Conservation (phyloP, 1,140 invertebrate genomes). For the Brachionus rubens region DNA sequence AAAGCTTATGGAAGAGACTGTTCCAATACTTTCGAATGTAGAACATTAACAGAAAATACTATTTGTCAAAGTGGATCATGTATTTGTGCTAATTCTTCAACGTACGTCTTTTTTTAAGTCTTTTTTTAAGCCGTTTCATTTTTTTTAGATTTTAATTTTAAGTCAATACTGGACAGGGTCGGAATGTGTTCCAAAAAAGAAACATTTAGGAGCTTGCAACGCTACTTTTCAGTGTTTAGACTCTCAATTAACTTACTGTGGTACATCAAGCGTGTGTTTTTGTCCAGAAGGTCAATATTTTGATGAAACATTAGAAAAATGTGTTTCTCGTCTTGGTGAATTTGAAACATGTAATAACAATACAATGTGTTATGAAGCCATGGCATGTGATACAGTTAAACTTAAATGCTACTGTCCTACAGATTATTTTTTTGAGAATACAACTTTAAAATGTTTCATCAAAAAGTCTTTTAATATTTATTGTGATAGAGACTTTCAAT, state of each 20-base stretch:
- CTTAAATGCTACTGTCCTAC: not conserved
- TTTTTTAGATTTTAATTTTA: not conserved
- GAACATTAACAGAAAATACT: no score
- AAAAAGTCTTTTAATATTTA: no score
- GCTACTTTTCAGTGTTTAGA: not conserved
- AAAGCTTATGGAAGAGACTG: not conserved
- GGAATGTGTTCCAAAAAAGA: not conserved
- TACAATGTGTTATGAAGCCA: not conserved
- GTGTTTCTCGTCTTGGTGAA: not conserved
- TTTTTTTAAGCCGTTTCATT: no score
- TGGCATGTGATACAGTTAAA: not conserved
- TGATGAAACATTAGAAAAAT: not conserved
- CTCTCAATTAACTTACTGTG: not conserved
- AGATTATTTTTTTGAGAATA: not conserved
- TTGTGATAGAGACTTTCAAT: no score
- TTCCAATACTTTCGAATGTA: not conserved
- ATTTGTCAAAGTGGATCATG: not conserved
- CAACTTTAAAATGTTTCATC: no score
- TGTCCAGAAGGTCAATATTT: not conserved
- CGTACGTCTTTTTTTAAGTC: no score
- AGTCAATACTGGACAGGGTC: not conserved
- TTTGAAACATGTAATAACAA: constrained; percentile 1
- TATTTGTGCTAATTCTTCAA: not conserved
- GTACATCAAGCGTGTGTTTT: not conserved
- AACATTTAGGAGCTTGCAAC: not conserved